Conservation (phyloP, 2,797 vertebrate genomes). For the Chelon auratus region DNA sequence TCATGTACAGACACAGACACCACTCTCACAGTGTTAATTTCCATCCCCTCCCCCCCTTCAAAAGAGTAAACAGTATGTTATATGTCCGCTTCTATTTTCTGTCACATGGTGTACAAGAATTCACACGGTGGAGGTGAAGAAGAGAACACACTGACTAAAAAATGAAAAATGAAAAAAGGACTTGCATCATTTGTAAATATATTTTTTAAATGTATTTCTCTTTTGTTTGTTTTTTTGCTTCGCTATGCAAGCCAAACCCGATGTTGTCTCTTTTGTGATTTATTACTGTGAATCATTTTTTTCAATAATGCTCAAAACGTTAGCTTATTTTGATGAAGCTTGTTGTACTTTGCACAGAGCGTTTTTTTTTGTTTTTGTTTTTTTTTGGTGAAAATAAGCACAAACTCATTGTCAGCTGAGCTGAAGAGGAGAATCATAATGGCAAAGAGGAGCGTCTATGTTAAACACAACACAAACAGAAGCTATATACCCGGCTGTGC, state of each 20-base stretch:
- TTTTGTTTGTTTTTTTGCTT: constrained; percentile 90
- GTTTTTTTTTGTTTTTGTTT: constrained; percentile 18
- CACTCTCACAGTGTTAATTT: constrained; percentile 89
- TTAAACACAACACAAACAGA: constrained; percentile 63
- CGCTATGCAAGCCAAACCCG: constrained; percentile 97
- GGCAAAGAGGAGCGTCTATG: constrained; percentile 69
- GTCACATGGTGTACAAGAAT: constrained; percentile 76
- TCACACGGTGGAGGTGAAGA: constrained; percentile 71
- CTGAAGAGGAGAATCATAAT: constrained; percentile 86
- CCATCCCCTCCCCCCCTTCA: constrained; percentile 82
- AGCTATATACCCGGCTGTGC: constrained; percentile 68
- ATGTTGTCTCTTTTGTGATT: constrained; percentile 93
- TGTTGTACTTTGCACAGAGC: constrained; percentile 96
- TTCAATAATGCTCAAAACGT: constrained; percentile 83
- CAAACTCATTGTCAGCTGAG: constrained; percentile 93
- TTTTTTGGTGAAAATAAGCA: constrained; percentile 99
- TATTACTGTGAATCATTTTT: constrained; percentile 94
- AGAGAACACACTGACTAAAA: constrained; percentile 62
- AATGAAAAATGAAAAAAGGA: constrained; percentile 86
- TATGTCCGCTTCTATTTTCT: constrained; percentile 76
- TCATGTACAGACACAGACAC: constrained; percentile 98
- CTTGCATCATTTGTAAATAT: constrained; percentile 97
- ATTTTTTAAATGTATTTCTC: constrained; percentile 86
- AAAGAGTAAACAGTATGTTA: constrained; percentile 83
- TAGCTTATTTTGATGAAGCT: constrained; percentile 80